Evolutionary conservation across 2,888 invertebrate species (phyloP).

Genomic region (Morinoia aosen): DNA sequence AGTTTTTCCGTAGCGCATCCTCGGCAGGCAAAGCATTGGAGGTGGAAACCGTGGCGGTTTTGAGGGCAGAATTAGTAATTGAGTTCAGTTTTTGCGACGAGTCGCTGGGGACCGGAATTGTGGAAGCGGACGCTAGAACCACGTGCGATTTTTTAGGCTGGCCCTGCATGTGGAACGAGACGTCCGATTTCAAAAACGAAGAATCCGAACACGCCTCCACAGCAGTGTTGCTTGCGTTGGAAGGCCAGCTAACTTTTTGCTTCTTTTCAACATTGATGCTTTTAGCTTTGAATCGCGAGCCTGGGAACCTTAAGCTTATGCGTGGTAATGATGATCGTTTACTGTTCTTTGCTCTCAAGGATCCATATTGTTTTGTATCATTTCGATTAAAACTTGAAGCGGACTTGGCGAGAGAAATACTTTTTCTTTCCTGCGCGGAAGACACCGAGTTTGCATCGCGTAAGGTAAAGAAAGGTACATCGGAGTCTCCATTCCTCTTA

Average conservation of each 20-base stretch:
- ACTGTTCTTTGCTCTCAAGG: background rate
- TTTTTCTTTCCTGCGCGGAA: background rate
- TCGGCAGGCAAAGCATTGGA: background rate
- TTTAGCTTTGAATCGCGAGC: background rate
- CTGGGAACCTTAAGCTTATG: conserved; percentile 25
- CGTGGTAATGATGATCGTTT: conserved; percentile 30
- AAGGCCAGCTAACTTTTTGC: background rate
- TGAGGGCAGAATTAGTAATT: background rate
- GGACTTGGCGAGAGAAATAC: background rate
- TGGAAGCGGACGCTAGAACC: conserved; percentile 35
- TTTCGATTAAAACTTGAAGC: background rate
- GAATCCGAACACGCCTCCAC: conserved; percentile 28
- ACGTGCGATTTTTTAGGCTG: conserved; percentile 16
- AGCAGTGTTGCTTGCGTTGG: background rate
- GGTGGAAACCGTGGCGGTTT: background rate
- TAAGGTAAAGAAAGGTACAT: background rate
- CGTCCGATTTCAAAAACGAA: conserved; percentile 47
- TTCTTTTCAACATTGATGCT: background rate
- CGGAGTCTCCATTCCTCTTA: background rate
- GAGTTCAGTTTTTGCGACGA: conserved; percentile 7
- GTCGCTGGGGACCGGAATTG: background rate
- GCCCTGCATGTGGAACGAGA: conserved; percentile 45
- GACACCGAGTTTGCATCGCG: background rate
- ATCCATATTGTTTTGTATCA: background rate
- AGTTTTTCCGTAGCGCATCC: background rate